These are phyloP conservation scores for Brienomyrus longianalis DNA, from an alignment of 2,113 vertebrate genomes.

Conservation along the genomic window DNA sequence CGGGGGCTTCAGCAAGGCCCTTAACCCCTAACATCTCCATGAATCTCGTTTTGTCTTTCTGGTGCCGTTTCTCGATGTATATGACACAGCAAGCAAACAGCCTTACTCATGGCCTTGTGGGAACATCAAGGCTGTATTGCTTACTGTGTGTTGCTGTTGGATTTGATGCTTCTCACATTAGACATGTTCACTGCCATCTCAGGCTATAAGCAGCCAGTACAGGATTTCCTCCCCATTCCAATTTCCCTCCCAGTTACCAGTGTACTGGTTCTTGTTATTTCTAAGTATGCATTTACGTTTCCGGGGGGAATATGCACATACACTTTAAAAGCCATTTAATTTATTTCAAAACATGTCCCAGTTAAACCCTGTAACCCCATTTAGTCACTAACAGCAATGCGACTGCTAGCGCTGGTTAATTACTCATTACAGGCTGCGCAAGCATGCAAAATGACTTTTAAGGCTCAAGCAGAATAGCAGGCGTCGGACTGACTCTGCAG, in stretches of 20 bases:
- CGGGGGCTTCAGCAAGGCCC: background rate
- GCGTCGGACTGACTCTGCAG: background rate
- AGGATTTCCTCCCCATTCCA: background rate
- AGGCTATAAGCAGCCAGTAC: background rate
- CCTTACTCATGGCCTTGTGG: background rate
- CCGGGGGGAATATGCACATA: constrained; percentile 3
- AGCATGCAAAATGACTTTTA: constrained; percentile 15
- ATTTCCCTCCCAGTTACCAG: too few relatives aligned
- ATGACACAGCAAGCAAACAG: background rate
- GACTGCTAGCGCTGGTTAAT: constrained; percentile 11
- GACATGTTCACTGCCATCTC: background rate
- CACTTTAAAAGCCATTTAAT: constrained; percentile 19
- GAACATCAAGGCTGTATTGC: background rate
- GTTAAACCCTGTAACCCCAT: constrained; percentile 16
- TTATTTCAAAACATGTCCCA: constrained; percentile 17
- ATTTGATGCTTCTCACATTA: background rate
- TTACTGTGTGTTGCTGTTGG: background rate
- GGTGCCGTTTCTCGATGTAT: background rate
- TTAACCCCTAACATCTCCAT: background rate
- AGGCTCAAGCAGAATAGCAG: background rate
- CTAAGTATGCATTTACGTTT: constrained; percentile 13
- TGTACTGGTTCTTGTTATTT: background rate
- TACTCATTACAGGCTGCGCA: constrained; percentile 11
- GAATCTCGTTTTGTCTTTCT: background rate
- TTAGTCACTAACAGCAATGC: constrained; percentile 11